Evolutionary conservation across 2,113 vertebrate genomes (phyloP).

Genomic region (Sclerurus mexicanus): DNA sequence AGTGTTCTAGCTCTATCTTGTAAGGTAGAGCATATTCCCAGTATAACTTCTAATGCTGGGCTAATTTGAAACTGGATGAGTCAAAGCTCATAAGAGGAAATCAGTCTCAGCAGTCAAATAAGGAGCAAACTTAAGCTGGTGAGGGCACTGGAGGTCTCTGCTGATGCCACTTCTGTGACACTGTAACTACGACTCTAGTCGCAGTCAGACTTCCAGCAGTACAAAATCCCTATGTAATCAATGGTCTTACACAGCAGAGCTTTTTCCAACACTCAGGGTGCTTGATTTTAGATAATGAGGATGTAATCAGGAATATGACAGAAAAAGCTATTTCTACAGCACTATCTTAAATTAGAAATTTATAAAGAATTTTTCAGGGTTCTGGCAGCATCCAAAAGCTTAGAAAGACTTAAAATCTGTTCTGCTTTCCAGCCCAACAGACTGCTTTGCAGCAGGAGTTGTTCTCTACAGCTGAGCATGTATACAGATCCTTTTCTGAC

Average conservation of each 20-base stretch:
- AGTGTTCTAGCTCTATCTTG: not conserved
- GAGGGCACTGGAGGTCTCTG: not conserved
- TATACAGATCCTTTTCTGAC: constrained; percentile 73
- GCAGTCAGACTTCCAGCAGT: not conserved
- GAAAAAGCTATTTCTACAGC: not conserved
- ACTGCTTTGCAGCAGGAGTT: constrained; percentile 59
- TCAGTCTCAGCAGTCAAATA: not conserved
- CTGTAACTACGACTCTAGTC: not conserved
- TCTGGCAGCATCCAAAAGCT: not conserved
- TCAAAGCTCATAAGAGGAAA: not conserved
- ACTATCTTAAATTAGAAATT: not conserved
- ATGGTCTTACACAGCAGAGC: not conserved
- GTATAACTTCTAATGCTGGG: not conserved
- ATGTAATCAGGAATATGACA: not conserved
- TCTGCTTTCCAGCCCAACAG: constrained; percentile 64
- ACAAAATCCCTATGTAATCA: not conserved
- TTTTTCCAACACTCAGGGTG: not conserved
- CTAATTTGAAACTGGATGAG: not conserved
- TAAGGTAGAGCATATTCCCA: not conserved
- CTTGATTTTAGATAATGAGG: not conserved
- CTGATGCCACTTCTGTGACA: not conserved
- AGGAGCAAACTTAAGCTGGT: not conserved
- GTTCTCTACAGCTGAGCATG: constrained; percentile 68
- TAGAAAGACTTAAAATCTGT: not conserved
- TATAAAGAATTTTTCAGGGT: not conserved